Conservation (phyloP, 2,113 vertebrate species). For the Emydocephalus ijimae region DNA sequence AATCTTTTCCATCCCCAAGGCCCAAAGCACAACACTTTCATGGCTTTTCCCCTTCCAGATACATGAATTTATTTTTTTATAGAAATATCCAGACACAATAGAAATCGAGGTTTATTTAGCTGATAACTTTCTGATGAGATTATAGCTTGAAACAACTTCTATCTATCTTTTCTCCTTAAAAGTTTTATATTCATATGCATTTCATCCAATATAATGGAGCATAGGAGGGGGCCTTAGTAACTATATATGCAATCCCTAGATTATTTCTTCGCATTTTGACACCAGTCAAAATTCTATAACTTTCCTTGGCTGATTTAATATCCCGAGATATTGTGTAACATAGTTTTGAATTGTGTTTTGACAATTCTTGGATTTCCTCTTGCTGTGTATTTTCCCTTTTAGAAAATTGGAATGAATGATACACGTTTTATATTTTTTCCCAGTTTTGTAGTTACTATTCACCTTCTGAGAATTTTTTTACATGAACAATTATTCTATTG, state of each 20-base stretch:
- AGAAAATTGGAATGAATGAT: neutral
- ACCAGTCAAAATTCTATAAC: neutral
- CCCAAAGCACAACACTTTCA: neutral
- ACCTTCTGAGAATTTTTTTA: neutral
- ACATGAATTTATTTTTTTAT: neutral
- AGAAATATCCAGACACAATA: neutral
- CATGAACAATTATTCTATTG: neutral
- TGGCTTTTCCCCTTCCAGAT: neutral
- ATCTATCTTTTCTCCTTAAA: neutral
- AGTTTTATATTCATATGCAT: neutral
- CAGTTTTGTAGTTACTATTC: neutral
- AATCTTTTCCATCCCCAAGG: neutral
- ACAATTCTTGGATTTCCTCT: neutral
- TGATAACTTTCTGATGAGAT: constrained; percentile 9
- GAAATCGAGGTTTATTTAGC: neutral
- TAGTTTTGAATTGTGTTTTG: neutral
- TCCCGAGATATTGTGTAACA: neutral
- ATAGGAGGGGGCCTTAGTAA: neutral
- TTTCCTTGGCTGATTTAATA: neutral
- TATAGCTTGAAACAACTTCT: constrained; percentile 15
- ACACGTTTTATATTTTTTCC: neutral
- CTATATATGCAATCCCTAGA: constrained; percentile 1
- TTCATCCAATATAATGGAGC: neutral
- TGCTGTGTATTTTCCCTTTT: neutral
- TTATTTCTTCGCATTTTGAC: neutral